These are phyloP conservation scores for Uria lomvia DNA, from an alignment of 2,113 vertebrate species.

Conservation along the genomic window DNA sequence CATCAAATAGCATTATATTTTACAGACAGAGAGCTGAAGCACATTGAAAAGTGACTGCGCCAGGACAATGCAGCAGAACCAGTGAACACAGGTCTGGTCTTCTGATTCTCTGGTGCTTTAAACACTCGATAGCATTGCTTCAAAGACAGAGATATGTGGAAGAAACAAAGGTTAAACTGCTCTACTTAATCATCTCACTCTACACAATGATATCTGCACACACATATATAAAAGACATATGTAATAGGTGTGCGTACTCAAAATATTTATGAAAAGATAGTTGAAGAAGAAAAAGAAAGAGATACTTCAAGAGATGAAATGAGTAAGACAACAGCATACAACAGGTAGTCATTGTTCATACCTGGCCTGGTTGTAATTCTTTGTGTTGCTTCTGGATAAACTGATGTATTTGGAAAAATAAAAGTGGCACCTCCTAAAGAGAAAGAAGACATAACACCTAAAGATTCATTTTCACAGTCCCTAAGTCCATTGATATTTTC, in stretches of 20 bases:
- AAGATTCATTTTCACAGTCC: slow-evolving; percentile 21
- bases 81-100: neutral
- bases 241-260: neutral
- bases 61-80: neutral
- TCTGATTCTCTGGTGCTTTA: neutral
- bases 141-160: neutral
- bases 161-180: neutral
- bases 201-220: neutral
- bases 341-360: slow-evolving; percentile 50
- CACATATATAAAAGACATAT: neutral
- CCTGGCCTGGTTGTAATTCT: slow-evolving; percentile 84
- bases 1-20: neutral
- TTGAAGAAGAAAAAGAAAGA: neutral
- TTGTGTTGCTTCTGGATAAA: slow-evolving; percentile 83
- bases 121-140: neutral
- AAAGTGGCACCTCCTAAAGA: slow-evolving; percentile 86
- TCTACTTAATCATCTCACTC: neutral
- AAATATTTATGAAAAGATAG: neutral
- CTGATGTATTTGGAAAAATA: slow-evolving; percentile 87
- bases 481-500: neutral
- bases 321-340: neutral
- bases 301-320: neutral
- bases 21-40: neutral
- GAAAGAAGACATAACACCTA: slow-evolving; percentile 68
- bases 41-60: neutral